Conservation (phyloP, 2,797 vertebrate genomes). For the Meda fulgida region DNA sequence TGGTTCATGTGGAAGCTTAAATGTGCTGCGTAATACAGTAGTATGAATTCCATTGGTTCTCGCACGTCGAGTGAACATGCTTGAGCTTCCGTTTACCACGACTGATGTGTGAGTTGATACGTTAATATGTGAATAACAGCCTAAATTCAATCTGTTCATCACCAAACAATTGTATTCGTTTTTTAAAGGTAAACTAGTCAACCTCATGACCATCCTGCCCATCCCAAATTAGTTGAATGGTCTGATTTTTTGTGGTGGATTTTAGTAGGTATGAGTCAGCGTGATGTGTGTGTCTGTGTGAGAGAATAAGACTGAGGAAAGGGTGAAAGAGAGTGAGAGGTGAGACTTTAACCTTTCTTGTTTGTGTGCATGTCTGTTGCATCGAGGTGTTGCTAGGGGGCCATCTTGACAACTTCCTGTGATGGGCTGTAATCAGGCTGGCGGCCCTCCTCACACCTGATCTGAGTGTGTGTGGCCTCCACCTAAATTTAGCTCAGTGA, state of each 20-base stretch:
- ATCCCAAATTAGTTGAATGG: not conserved
- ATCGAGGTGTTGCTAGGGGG: constrained; percentile 53
- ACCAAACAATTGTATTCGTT: not conserved
- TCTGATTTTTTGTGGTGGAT: not conserved
- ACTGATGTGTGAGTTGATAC: too few relatives aligned
- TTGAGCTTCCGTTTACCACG: too few relatives aligned
- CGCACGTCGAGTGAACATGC: too few relatives aligned
- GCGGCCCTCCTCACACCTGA: constrained; percentile 76
- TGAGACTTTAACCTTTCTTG: constrained; percentile 58
- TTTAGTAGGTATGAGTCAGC: not conserved
- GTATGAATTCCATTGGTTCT: too few relatives aligned
- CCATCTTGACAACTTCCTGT: constrained; percentile 63
- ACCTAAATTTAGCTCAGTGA: constrained; percentile 55
- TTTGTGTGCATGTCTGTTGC: constrained; percentile 58
- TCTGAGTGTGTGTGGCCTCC: constrained; percentile 46
- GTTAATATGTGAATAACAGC: too few relatives aligned
- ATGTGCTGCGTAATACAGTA: too few relatives aligned
- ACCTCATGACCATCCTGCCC: not conserved
- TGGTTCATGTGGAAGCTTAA: too few relatives aligned
- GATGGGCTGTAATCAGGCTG: constrained; percentile 68
- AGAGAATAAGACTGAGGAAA: constrained; percentile 12
- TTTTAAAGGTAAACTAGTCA: too few relatives aligned
- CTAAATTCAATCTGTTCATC: too few relatives aligned
- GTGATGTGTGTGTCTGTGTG: not conserved
- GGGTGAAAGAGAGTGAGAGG: constrained; percentile 33